These are phyloP conservation scores for Coregonus clupeaformis DNA, from an alignment of 2,113 vertebrate genomes.

Conservation along the genomic window DNA sequence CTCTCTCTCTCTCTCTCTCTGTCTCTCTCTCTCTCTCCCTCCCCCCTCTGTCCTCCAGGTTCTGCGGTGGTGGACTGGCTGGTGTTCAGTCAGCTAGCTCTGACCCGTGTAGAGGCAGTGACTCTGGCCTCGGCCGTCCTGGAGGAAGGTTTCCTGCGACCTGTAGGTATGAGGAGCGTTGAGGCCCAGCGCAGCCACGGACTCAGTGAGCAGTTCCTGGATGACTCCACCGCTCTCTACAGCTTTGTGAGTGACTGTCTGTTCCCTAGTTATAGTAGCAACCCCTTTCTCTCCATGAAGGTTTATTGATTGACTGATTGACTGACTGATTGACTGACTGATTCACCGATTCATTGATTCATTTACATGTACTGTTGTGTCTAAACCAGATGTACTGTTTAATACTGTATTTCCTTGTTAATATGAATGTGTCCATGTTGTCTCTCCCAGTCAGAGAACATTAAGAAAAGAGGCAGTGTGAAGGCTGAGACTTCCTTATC, in stretches of 20 bases:
- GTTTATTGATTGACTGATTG: too few relatives aligned
- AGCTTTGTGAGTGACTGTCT: slow-evolving; percentile 81
- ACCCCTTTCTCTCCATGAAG: not conserved
- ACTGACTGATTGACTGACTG: too few relatives aligned
- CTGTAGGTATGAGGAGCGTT: slow-evolving; percentile 79
- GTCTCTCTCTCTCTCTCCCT: too few relatives aligned
- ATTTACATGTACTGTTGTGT: too few relatives aligned
- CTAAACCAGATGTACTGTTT: too few relatives aligned
- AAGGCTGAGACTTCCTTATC: slow-evolving; percentile 80
- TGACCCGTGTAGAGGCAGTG: slow-evolving; percentile 82
- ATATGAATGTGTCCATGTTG: slow-evolving; percentile 1
- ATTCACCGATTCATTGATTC: too few relatives aligned
- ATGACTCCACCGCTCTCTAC: slow-evolving; percentile 89
- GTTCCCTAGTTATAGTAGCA: not conserved
- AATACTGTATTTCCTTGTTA: not conserved
- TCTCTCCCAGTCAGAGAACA: slow-evolving; percentile 77
- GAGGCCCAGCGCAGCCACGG: slow-evolving; percentile 78
- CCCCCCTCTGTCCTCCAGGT: slow-evolving; percentile 65
- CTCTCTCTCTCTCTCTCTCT: too few relatives aligned
- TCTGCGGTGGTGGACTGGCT: slow-evolving; percentile 92
- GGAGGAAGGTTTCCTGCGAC: slow-evolving; percentile 84
- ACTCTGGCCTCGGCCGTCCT: slow-evolving; percentile 87
- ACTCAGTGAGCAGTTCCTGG: slow-evolving; percentile 84
- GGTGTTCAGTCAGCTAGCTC: slow-evolving; percentile 80
- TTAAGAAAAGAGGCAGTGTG: slow-evolving; percentile 79